These are phyloP conservation scores for Amphilophus citrinellus DNA, from an alignment of 2,113 vertebrate genomes.

Conservation along the genomic window DNA sequence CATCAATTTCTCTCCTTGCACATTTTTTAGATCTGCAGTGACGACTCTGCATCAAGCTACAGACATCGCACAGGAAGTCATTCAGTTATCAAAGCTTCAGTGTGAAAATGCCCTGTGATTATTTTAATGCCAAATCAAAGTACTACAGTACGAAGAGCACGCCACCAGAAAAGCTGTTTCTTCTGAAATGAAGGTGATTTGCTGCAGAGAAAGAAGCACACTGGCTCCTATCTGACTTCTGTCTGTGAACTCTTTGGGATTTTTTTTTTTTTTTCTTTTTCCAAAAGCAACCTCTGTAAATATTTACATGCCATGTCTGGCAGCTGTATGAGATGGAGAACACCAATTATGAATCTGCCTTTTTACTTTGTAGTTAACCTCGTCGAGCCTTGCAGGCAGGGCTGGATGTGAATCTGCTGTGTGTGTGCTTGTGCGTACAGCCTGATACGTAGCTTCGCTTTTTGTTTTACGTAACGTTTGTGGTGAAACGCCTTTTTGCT, in stretches of 20 bases:
- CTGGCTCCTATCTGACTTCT: background rate
- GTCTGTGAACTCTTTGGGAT: background rate
- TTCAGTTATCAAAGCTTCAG: background rate
- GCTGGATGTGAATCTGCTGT: slow-evolving; percentile 10
- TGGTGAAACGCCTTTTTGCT: background rate
- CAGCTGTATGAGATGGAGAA: slow-evolving; percentile 46
- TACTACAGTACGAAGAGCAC: background rate
- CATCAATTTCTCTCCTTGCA: slow-evolving; percentile 17
- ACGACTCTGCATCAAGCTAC: background rate
- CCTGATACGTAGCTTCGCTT: background rate
- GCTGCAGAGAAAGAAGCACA: background rate
- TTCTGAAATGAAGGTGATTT: background rate
- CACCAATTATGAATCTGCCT: slow-evolving; percentile 26
- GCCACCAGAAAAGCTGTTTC: background rate
- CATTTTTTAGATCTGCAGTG: background rate
- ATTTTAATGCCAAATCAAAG: background rate
- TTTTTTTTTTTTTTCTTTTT: background rate
- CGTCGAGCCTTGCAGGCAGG: slow-evolving; percentile 15
- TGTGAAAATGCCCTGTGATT: background rate
- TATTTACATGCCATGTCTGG: slow-evolving; percentile 64
- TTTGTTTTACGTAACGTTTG: background rate
- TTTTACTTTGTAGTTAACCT: slow-evolving; percentile 27
- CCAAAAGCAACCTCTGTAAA: slow-evolving; percentile 44
- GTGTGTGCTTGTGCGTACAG: background rate
- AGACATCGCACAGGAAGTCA: background rate